Evolutionary conservation across 2,888 invertebrate species (phyloP).

Genomic region (Amphimallon solstitiale): DNA sequence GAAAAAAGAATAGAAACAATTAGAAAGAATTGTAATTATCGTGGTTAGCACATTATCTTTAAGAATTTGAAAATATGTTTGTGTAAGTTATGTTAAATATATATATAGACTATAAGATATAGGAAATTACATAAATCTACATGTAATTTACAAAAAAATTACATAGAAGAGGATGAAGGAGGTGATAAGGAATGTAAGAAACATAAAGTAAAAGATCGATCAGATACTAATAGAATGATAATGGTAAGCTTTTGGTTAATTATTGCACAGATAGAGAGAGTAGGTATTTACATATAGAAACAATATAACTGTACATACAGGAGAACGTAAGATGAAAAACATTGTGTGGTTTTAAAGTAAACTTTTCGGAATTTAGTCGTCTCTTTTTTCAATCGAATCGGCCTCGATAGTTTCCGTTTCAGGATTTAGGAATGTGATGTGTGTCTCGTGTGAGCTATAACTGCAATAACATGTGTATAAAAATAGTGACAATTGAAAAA

Average conservation of each 20-base stretch:
- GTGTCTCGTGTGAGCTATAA: slow-evolving; percentile 35
- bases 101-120: too few species aligned
- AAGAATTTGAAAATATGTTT: too few species aligned
- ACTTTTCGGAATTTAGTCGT: slow-evolving; percentile 29
- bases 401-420: slow-evolving; percentile 3
- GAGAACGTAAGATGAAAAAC: slow-evolving; percentile 58
- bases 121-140: too few species aligned
- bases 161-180: background rate
- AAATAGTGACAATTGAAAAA: background rate
- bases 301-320: slow-evolving; percentile 56
- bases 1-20: background rate
- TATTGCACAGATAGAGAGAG: background rate
- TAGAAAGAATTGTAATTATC: too few species aligned
- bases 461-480: slow-evolving; percentile 34
- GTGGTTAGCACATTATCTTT: too few species aligned
- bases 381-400: slow-evolving; percentile 16
- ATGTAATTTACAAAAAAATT: too few species aligned
- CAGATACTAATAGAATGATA: background rate
- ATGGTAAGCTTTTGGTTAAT: background rate
- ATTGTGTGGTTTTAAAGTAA: slow-evolving; percentile 42
- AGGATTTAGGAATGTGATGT: slow-evolving; percentile 33
- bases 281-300: background rate
- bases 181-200: background rate
- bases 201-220: background rate
- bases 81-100: too few species aligned